Evolutionary conservation across 2,113 vertebrate species (phyloP).

Genomic region (Poeciliopsis prolifica): DNA sequence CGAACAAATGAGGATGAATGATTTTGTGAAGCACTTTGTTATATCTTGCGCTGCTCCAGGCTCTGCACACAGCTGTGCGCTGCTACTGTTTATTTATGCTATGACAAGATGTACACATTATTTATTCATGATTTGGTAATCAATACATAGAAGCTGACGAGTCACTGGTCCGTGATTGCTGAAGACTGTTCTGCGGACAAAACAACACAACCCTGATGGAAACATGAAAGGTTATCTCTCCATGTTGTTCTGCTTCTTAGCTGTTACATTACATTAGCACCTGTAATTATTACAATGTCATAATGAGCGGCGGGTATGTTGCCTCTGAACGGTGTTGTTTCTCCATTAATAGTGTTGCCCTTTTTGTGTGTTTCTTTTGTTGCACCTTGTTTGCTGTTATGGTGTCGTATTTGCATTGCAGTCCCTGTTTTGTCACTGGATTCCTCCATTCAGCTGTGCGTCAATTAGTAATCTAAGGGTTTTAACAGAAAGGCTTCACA

Average conservation of each 20-base stretch:
- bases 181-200: constrained; percentile 57
- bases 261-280: constrained; percentile 70
- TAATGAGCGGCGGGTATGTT: constrained; percentile 65
- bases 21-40: no score
- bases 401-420: constrained; percentile 60
- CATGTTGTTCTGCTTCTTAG: constrained; percentile 64
- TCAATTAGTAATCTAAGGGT: constrained; percentile 65
- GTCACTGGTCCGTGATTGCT: constrained; percentile 64
- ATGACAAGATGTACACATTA: constrained; percentile 55
- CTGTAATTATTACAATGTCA: constrained; percentile 73
- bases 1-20: no score
- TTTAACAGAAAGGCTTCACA: constrained; percentile 51
- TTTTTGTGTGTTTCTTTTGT: constrained; percentile 66
- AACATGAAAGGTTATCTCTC: constrained; percentile 61
- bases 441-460: constrained; percentile 62
- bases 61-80: neutral
- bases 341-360: constrained; percentile 56
- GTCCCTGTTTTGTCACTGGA: constrained; percentile 52
- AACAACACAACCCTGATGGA: constrained; percentile 52
- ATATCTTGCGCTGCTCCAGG: no score
- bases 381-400: constrained; percentile 57
- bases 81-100: constrained; percentile 27
- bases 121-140: constrained; percentile 64
- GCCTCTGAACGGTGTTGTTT: constrained; percentile 58
- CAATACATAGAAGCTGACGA: constrained; percentile 65